Conservation (phyloP, 1,140 invertebrate species). For the Pentalonia nigronervosa region DNA sequence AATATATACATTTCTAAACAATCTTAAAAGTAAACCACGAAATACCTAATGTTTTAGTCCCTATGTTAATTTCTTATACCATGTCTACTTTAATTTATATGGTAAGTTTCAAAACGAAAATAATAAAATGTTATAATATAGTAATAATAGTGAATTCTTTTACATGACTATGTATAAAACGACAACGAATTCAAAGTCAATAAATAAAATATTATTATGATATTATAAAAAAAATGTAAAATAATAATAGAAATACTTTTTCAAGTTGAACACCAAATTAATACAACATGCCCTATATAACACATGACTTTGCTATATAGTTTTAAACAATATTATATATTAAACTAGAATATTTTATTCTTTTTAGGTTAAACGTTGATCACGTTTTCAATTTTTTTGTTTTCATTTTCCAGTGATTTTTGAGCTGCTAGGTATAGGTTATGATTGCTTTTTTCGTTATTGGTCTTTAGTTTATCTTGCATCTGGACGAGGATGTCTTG, state of each 20-base stretch:
- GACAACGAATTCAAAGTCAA: neutral
- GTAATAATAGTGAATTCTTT: neutral
- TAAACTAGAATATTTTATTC: neutral
- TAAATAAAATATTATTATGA: neutral
- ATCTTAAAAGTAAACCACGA: neutral
- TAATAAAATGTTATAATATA: neutral
- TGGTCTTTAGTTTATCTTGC: slow-evolving; percentile 92
- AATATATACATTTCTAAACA: slow-evolving; percentile 26
- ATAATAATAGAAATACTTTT: neutral
- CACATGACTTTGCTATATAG: no score
- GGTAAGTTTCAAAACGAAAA: neutral
- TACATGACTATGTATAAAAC: neutral
- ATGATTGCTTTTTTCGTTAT: slow-evolving; percentile 67
- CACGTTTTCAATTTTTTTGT: slow-evolving; percentile 60
- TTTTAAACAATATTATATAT: slow-evolving; percentile 8
- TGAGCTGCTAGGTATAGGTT: slow-evolving; percentile 58
- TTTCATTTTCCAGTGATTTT: slow-evolving; percentile 58
- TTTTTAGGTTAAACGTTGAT: slow-evolving; percentile 60
- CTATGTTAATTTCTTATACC: neutral
- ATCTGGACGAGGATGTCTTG: slow-evolving; percentile 96
- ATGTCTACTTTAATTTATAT: neutral
- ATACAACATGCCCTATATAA: neutral
- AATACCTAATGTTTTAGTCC: neutral
- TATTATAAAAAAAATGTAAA: slow-evolving; percentile 20
- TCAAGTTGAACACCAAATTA: slow-evolving; percentile 12